Evolutionary conservation across 1,140 invertebrate species (phyloP), one percentile per base, ranked within the genome.

Genomic region (Cydia pomonella): DNA sequence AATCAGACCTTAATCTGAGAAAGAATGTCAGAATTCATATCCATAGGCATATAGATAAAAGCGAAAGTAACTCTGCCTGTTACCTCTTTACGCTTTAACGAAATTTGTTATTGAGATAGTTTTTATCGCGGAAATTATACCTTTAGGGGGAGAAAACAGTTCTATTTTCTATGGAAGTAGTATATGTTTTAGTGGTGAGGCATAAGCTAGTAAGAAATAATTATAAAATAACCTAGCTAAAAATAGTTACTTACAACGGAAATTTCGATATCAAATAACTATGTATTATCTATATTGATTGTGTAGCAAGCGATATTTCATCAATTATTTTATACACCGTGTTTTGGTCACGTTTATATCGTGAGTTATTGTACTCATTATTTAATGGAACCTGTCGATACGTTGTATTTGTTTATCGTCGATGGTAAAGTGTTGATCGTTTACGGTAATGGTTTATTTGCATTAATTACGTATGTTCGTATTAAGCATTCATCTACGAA

Each of bases 261-360:
- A 41, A 41, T 13, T 0, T 10, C 12, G 2, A 41, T 41, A 13
- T 41, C 38, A 41, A 3, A 12, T 41, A 13, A 13, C 10, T 9
- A n/a, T n/a, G n/a, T n/a, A 41, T 41, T 41, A 59, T 21, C 50
- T 21, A 21, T 21, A n/a, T 12, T 50, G 5, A 23, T n/a, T 21
- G 18, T 59, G 18, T n/a, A 59, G n/a, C 21, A 59, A 59, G 50
- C 18, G 50, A 59, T 50, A 50, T 59, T 50, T 50, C 47, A 23
- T 10, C n/a, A 59, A 59, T 59, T 21, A 18, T 59, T 59, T 9
- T 59, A 21, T 21, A 59, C 50, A 10, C 50, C 13, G 47, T 59
- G 50, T 23, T 59, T 59, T 9, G 10, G 18, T 18, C 50, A 59
- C 18, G 50, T 59, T 59, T 10, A 6, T 23, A 23, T 59, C 50